These are phyloP conservation scores for Corythoichthys haematopterus DNA, from an alignment of 2,113 vertebrate genomes.

Conservation along the genomic window DNA sequence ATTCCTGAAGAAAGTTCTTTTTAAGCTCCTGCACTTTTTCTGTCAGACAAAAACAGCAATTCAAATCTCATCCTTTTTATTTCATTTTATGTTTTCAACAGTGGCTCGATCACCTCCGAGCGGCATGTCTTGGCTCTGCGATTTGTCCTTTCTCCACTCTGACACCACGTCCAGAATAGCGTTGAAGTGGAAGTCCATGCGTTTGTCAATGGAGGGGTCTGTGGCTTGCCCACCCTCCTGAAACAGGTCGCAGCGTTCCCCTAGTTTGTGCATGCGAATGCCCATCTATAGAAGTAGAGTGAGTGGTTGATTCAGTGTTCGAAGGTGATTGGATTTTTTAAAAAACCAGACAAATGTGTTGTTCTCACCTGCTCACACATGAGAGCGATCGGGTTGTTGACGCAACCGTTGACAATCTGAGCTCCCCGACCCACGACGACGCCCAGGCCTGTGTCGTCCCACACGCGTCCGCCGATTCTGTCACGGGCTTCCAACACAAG, in stretches of 20 bases:
- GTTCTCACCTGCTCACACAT: slow-evolving; percentile 96
- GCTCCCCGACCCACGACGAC: slow-evolving; percentile 87
- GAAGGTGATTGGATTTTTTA: too few species aligned
- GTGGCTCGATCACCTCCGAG: slow-evolving; percentile 74
- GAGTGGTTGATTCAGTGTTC: too few species aligned
- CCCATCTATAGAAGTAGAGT: slow-evolving; percentile 73
- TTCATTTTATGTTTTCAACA: too few species aligned
- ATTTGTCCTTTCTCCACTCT: slow-evolving; percentile 98
- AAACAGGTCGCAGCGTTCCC: slow-evolving; percentile 92
- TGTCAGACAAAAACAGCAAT: slow-evolving; percentile 33
- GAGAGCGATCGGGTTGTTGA: slow-evolving; percentile 94
- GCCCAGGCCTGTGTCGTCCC: slow-evolving; percentile 86
- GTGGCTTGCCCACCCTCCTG: slow-evolving; percentile 90
- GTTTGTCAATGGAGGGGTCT: slow-evolving; percentile 92
- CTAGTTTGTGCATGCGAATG: slow-evolving; percentile 91
- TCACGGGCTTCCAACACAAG: slow-evolving; percentile 90
- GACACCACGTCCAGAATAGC: slow-evolving; percentile 95
- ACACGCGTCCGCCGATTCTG: slow-evolving; percentile 90
- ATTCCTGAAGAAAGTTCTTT: slow-evolving; percentile 90
- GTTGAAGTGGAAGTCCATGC: slow-evolving; percentile 99
- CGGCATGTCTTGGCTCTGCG: slow-evolving; percentile 85
- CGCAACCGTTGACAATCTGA: slow-evolving; percentile 93
- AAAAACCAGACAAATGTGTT: not conserved
- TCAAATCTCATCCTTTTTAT: not conserved
- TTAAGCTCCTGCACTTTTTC: slow-evolving; percentile 96